phyloP scores from a whole-genome alignment of 2,888 invertebrate species.

The Acrobasis suavella region DNA sequence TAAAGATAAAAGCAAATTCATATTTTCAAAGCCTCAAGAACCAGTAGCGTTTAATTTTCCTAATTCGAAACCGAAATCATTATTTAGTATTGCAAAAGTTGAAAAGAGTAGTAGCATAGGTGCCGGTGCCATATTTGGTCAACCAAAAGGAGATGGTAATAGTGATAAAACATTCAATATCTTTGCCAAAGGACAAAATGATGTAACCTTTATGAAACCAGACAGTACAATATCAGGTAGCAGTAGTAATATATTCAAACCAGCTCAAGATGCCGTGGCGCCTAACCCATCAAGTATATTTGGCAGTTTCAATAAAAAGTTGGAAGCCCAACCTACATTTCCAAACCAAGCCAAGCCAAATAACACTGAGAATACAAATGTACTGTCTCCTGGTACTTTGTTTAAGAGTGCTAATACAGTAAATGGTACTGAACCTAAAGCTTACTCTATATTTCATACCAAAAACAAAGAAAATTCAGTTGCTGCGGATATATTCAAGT shows the following conservation, averaged over 20 bases:
- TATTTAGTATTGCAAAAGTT: not conserved
- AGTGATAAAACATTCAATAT: constrained; percentile 32
- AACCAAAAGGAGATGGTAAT: constrained; percentile 27
- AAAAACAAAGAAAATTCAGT: constrained; percentile 66
- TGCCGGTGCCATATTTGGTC: constrained; percentile 40
- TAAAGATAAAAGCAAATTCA: constrained; percentile 55
- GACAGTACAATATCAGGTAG: constrained; percentile 43
- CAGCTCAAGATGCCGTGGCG: constrained; percentile 35
- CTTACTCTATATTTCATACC: constrained; percentile 62
- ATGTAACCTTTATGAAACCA: constrained; percentile 41
- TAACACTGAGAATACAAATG: constrained; percentile 30
- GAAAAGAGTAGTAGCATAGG: constrained; percentile 15
- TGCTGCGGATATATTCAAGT: constrained; percentile 63
- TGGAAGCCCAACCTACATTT: constrained; percentile 39
- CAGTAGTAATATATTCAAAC: constrained; percentile 53
- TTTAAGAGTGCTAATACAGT: constrained; percentile 61
- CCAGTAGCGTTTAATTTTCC: constrained; percentile 35
- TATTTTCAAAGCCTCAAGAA: constrained; percentile 70
- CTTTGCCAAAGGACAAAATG: constrained; percentile 42
- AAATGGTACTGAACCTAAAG: constrained; percentile 47
- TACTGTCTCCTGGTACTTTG: constrained; percentile 61
- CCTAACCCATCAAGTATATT: constrained; percentile 54
- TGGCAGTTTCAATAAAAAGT: constrained; percentile 48
- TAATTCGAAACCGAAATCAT: constrained; percentile 28
- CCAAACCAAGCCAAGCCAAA: constrained; percentile 36